Conservation (phyloP, 1,140 invertebrate genomes). For the Leptinotarsa undecemlineata region DNA sequence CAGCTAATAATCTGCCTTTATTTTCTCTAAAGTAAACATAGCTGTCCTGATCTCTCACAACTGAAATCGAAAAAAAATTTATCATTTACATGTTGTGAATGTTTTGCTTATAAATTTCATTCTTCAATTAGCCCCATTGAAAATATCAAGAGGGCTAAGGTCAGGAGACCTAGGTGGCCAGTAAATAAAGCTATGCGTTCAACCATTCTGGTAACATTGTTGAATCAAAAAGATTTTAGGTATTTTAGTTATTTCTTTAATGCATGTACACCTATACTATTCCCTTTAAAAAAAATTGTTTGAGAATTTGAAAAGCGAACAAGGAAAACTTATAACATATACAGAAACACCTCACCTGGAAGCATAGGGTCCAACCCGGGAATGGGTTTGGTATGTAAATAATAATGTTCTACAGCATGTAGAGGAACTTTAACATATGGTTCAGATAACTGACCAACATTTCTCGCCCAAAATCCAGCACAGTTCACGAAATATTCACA, state of each 20-base stretch:
- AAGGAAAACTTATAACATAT: background rate
- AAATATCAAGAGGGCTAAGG: too few species aligned
- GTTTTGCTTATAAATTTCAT: too few species aligned
- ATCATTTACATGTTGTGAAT: too few species aligned
- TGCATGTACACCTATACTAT: too few species aligned
- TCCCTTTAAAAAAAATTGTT: background rate
- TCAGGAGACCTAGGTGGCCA: too few species aligned
- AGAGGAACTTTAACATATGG: slow-evolving; percentile 88
- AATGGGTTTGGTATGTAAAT: slow-evolving; percentile 84
- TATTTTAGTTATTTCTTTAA: too few species aligned
- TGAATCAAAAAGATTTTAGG: too few species aligned
- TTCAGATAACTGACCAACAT: slow-evolving; percentile 79
- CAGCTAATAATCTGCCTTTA: slow-evolving; percentile 76
- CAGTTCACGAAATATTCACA: slow-evolving; percentile 94
- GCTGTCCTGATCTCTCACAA: slow-evolving; percentile 89
- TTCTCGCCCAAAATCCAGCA: slow-evolving; percentile 78
- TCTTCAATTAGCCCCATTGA: too few species aligned
- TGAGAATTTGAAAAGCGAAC: background rate
- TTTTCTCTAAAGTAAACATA: slow-evolving; percentile 84
- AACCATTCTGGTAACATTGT: too few species aligned
- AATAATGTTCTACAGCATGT: slow-evolving; percentile 93
- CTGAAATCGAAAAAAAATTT: slow-evolving; percentile 55
- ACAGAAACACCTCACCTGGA: slow-evolving; percentile 60
- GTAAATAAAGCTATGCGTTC: too few species aligned
- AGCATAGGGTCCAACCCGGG: slow-evolving; percentile 70